Base-by-base conservation (phyloP, 2,113 vertebrate species). In the Lycaon pictus region DNA sequence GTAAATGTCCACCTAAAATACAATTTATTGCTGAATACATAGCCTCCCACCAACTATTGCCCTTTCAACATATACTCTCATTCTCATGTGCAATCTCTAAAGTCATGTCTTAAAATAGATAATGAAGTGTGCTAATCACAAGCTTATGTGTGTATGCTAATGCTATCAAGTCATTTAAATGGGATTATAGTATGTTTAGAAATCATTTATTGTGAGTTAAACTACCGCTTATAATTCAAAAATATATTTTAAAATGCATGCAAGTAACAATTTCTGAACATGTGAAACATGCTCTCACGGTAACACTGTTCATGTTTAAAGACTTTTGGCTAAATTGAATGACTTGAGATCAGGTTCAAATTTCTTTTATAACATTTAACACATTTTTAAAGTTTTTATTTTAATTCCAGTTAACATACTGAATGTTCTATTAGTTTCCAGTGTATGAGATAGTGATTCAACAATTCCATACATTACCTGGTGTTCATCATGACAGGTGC, bases 171-270 rank as follows among this genome's bases (percentile, higher is more conserved):
- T 48, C 15, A 48, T 51, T 83, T 87, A 56, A 76, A 60, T 32
- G 1, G 12, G 76, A 90, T 83, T 48, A 63, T 16, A 51, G 48
- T 82, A 15, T 32, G 16, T 96, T 83, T 51, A 77, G 55, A 65
- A 93, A 55, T 90, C 17, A 90, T 72, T 76, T 58, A 62, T 88
- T 35, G 62, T 65, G 27, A 63, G 86, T 80, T 79, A 69, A 92
- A 93, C 11, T 32, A 6, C 1, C 37, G 74, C 4, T n/a, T 10
- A 55, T 35, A 19, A 83, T 93, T 95, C 79, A 72, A 96, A 94
- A 56, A 43, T 43, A 43, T 35, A 19, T 86, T 93, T 95, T 82
- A 67, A 96, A 94, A 56, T 88, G 63, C 0, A 84, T 63, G 25
- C 12, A 20, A 20, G 4, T 58, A 93, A 87, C 23, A 53, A 2